phyloP scores from a whole-genome alignment of 2,888 invertebrate genomes.

The Tortrix viridana region DNA sequence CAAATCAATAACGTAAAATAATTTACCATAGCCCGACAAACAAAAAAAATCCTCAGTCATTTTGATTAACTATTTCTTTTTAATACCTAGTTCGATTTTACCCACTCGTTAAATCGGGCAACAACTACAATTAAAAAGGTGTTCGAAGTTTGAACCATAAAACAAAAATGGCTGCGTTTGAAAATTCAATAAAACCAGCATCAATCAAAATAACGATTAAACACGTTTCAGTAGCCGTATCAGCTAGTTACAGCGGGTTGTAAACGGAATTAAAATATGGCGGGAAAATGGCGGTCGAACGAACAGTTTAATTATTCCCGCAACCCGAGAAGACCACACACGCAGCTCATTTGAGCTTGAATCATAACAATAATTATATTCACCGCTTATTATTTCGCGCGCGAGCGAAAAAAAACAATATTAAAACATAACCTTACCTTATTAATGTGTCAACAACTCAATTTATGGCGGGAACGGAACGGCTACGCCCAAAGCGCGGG shows the following conservation, averaged over 20 bases:
- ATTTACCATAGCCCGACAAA: too few species aligned
- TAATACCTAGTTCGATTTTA: neutral
- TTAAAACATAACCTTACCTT: slow-evolving; percentile 81
- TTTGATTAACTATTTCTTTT: neutral
- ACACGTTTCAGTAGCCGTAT: slow-evolving; percentile 47
- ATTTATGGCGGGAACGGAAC: slow-evolving; percentile 80
- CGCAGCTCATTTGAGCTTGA: slow-evolving; percentile 75
- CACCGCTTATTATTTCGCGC: slow-evolving; percentile 80
- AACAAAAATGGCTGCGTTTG: slow-evolving; percentile 33
- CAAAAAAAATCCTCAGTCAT: neutral
- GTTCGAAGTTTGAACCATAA: slow-evolving; percentile 16
- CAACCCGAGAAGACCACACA: slow-evolving; percentile 76
- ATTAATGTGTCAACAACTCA: slow-evolving; percentile 85
- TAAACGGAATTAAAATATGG: slow-evolving; percentile 71
- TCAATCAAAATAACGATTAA: slow-evolving; percentile 43
- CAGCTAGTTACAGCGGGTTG: slow-evolving; percentile 49
- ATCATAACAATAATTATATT: slow-evolving; percentile 80
- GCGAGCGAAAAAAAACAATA: slow-evolving; percentile 70
- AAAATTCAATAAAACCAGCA: slow-evolving; percentile 38
- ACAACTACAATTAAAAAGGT: slow-evolving; percentile 12
- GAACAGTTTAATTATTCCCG: slow-evolving; percentile 70
- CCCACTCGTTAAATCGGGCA: slow-evolving; percentile 1
- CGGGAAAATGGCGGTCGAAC: slow-evolving; percentile 57
- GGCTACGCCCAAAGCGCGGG: slow-evolving; percentile 75
- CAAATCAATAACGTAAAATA: too few species aligned